Percentiles rank a stretch among this genome's conserved stretches.
phyloP scores from a whole-genome alignment of 2,797 vertebrate genomes.

The Lagocephalus sceleratus region DNA sequence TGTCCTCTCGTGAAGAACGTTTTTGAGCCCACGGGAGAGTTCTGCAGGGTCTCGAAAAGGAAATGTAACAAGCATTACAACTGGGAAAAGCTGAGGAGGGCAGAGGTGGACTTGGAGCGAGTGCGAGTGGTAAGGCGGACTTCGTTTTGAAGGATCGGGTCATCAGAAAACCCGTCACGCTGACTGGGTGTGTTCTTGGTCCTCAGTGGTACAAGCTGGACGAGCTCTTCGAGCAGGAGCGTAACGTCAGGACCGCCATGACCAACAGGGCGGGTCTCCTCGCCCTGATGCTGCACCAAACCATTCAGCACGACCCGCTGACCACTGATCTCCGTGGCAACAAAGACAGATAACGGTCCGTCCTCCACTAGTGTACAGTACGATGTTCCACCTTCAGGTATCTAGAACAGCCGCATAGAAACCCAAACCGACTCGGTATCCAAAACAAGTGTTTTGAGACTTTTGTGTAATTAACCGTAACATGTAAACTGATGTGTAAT shows the following conservation, averaged over 20 bases:
- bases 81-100: constrained; percentile 93
- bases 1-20: constrained; percentile 93
- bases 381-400: too few species aligned
- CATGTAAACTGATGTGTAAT: constrained; percentile 38
- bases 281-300: constrained; percentile 93
- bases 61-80: constrained; percentile 95
- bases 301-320: constrained; percentile 91
- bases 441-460: constrained; percentile 44
- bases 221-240: constrained; percentile 93
- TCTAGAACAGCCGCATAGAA: neutral
- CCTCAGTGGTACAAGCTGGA: constrained; percentile 95
- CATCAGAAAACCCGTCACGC: neutral
- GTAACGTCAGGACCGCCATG: constrained; percentile 93
- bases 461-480: constrained; percentile 42
- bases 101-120: constrained; percentile 92
- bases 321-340: constrained; percentile 88
- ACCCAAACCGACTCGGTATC: neutral
- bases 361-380: neutral
- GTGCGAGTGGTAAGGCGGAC: constrained; percentile 85
- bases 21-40: constrained; percentile 90
- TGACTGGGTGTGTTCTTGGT: neutral
- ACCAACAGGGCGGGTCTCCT: constrained; percentile 93
- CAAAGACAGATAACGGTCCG: constrained; percentile 81
- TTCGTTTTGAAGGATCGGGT: fast-evolving
- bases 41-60: constrained; percentile 90